Base-by-base conservation (phyloP, 2,113 vertebrate genomes). In the Aepyceros melampus region DNA sequence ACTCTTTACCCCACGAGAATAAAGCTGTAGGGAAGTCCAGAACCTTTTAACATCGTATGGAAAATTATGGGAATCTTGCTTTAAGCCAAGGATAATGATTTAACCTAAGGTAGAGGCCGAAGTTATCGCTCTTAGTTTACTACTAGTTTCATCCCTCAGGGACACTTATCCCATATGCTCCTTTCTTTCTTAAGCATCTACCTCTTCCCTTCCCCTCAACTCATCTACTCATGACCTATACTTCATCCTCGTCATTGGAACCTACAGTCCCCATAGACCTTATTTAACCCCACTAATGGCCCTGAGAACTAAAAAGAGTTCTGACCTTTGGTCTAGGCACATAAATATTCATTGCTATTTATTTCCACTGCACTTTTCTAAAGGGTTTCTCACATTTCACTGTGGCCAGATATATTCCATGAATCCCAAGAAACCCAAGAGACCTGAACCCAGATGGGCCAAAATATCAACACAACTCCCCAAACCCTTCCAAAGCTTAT, bases 371-470 rank as follows among this genome's bases (percentile, higher is more conserved):
- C 91, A 96, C 43, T 95, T 90, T 95, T 94, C 92, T 90, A 76
- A 93, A 91, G 56, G 25, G 71, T 81, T 97, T 97, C 95, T 97
- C 95, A 95, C 60, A 25, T 97, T 97, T 97, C 96, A 96, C 67
- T 91, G 62, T 87, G 79, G 43, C 62, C 78, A 94, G 82, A 67
- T 97, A 87, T 88, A 64, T 89, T 91, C 85, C 86, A 89, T 36
- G 93, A 96, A 93, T 93, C 89, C 93, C 93, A 95, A 67, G 76
- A 92, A 96, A 85, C 49, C 62, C 89, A 88, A 93, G 89, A 96
- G 86, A 74, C 29, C 33, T 67, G 71, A 96, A 40, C 74, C 88
- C 91, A 97, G 93, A 87, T 96, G 96, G 56, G 19, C 83, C 97
- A 96, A 96, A 91, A 93, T 94, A 79, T 91, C 92, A 96, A 55